phyloP scores from a whole-genome alignment of 1,140 invertebrate species.

The Pollicipes pollicipes region DNA sequence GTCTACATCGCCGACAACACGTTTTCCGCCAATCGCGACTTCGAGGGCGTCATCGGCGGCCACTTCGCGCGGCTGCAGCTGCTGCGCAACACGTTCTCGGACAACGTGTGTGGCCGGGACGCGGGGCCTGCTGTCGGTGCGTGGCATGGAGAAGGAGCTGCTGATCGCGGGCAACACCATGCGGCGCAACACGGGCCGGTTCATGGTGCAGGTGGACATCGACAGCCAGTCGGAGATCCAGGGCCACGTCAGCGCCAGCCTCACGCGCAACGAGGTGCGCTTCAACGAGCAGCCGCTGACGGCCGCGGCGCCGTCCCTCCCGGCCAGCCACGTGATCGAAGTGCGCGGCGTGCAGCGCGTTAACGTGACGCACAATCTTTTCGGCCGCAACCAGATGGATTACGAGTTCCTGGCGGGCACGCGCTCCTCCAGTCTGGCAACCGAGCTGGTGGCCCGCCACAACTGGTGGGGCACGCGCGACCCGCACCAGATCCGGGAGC shows the following conservation, averaged over 20 bases:
- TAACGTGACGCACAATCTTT: slow-evolving; percentile 70
- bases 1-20: slow-evolving; percentile 70
- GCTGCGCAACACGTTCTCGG: slow-evolving; percentile 61
- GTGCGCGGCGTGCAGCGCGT: slow-evolving; percentile 90
- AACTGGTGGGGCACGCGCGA: slow-evolving; percentile 90
- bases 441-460: slow-evolving; percentile 65
- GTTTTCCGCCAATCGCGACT: slow-evolving; percentile 64
- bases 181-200: slow-evolving; percentile 57
- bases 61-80: slow-evolving; percentile 62
- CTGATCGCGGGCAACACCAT: slow-evolving; percentile 52
- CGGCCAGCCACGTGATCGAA: slow-evolving; percentile 64
- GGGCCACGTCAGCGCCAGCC: slow-evolving; percentile 57
- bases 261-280: slow-evolving; percentile 57
- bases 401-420: slow-evolving; percentile 89
- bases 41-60: slow-evolving; percentile 66
- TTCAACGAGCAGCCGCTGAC: slow-evolving; percentile 39
- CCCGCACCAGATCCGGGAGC: slow-evolving; percentile 47
- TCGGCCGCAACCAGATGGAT: slow-evolving; percentile 58
- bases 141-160: slow-evolving; percentile 96
- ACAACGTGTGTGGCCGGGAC: slow-evolving; percentile 52
- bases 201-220: slow-evolving; percentile 70
- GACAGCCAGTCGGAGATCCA: slow-evolving; percentile 86
- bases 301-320: slow-evolving; percentile 18
- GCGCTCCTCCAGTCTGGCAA: slow-evolving; percentile 67
- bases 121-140: slow-evolving; percentile 64